Base-by-base conservation (phyloP, 1,140 invertebrate genomes). In the Diabrotica undecimpunctata region DNA sequence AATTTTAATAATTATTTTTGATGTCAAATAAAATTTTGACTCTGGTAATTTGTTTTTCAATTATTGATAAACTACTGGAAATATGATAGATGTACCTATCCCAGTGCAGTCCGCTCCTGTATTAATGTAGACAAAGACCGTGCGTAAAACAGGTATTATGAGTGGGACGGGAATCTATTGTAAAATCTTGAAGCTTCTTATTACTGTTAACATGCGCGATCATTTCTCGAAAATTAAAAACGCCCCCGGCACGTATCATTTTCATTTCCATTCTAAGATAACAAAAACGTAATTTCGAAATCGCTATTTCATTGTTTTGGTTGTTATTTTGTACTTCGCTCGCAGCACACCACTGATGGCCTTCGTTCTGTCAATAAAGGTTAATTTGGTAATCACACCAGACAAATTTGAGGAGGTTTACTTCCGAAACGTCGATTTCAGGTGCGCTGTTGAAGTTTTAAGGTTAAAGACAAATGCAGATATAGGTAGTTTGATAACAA, bases 151-250 rank as follows among this genome's bases (percentile, higher is more conserved):
- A 69, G 68, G 68, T 69, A 69, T 69, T 64, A 69, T 57, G 56
- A 53, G 62, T 64, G 39, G 62, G 46, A 72, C 64, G 54, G 39
- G 64, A 61, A 62, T 38, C 53, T 57, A 62, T 51, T 67, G 73
- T 68, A 66, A 70, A 72, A 71, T 74, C 71, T 74, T 73, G 66
- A 67, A 70, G 71, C 69, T 72, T 66, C 70, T 71, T 72, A 71
- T 70, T 71, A 74, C 72, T 68, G 73, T 72, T 71, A 73, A 73
- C 72, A 70, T 73, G 68, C 73, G 72, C 74, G 74, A 76, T 76
- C 74, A 74, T 76, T 75, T 76, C 73, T 75, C 70, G 75, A 76
- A 76, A 76, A 76, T 76, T 76, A 76, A 76, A 76, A 76, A 76
- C 71, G 74, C 75, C 75, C 60, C 65, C 46, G 69, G 75, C 75